Evolutionary conservation across 2,113 vertebrate species (phyloP).

Genomic region (Boleophthalmus pectinirostris): DNA sequence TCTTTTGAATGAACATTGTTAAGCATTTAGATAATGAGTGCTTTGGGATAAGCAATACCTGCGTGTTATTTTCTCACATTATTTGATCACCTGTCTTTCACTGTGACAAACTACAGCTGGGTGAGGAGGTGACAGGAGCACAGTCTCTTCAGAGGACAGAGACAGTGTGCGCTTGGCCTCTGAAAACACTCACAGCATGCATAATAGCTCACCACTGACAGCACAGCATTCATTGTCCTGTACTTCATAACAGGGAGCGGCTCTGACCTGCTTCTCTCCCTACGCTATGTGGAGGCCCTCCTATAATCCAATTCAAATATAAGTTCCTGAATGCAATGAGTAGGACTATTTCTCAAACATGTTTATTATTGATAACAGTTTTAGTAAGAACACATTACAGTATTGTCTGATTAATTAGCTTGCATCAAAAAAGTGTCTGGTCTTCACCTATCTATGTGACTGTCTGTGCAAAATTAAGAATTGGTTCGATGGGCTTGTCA

Average conservation of each 20-base stretch:
- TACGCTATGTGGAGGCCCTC: not conserved
- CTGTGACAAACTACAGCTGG: constrained; percentile 45
- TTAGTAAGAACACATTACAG: not conserved
- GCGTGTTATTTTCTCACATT: constrained; percentile 19
- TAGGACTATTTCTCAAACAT: not conserved
- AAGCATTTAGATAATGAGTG: constrained; percentile 35
- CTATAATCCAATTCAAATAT: not conserved
- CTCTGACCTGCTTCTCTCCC: not conserved
- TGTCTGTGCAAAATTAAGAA: not conserved
- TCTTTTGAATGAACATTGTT: constrained; percentile 26
- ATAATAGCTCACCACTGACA: constrained; percentile 56
- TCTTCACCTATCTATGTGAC: not conserved
- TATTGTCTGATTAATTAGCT: not conserved
- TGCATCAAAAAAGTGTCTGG: not conserved
- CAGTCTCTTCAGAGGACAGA: constrained; percentile 38
- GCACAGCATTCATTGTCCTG: constrained; percentile 42
- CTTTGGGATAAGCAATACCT: constrained; percentile 56
- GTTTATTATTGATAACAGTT: not conserved
- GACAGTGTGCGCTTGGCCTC: constrained; percentile 32
- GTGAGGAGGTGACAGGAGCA: constrained; percentile 19
- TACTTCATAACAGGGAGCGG: constrained; percentile 10
- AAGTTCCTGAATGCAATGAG: not conserved
- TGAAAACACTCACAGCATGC: constrained; percentile 61
- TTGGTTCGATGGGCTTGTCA: not conserved
- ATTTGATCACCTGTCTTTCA: constrained; percentile 47